Evolutionary conservation across 2,113 vertebrate species (phyloP).

Genomic region (Syrrhaptes paradoxus): DNA sequence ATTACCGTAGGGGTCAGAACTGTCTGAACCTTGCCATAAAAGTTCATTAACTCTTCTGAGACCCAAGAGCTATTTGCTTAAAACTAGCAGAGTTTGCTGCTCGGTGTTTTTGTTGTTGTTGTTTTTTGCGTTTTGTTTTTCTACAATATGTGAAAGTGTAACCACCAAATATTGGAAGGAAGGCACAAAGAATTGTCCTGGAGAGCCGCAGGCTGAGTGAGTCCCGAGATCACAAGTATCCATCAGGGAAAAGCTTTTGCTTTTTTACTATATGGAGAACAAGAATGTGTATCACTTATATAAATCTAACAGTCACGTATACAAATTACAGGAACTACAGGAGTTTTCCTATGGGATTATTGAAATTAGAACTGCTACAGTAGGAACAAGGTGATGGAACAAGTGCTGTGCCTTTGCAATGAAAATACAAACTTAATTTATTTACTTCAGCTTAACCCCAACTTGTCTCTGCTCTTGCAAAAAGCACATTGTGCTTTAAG

Average conservation of each 20-base stretch:
- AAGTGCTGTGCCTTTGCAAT: neutral
- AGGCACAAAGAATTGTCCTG: neutral
- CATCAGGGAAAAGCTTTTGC: neutral
- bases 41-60: slow-evolving; percentile 75
- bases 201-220: neutral
- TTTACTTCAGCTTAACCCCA: neutral
- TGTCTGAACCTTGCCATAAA: slow-evolving; percentile 72
- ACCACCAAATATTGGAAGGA: neutral
- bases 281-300: neutral
- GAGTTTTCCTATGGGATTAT: neutral
- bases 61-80: slow-evolving; percentile 61
- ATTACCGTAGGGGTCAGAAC: slow-evolving; percentile 76
- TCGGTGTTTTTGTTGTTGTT: neutral
- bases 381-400: neutral
- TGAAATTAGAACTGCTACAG: neutral
- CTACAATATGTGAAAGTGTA: neutral
- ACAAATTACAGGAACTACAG: neutral
- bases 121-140: neutral
- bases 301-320: neutral
- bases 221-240: neutral
- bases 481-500: neutral
- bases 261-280: neutral
- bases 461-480: neutral
- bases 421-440: neutral
- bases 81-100: slow-evolving; percentile 24